These are phyloP conservation scores for Gymnoscelis rufifasciata DNA, from an alignment of 2,888 invertebrate species.

Conservation along the genomic window DNA sequence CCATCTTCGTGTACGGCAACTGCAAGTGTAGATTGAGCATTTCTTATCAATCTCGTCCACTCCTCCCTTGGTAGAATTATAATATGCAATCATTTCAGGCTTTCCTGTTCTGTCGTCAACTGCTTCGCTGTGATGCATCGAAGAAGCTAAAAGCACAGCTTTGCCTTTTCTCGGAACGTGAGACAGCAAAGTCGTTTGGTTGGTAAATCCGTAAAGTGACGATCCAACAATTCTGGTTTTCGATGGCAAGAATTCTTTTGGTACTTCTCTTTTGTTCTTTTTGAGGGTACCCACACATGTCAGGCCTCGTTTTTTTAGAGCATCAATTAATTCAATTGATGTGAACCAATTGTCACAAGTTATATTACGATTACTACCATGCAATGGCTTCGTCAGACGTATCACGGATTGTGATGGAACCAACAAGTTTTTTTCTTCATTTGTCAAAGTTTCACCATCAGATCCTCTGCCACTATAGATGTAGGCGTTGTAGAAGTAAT, in stretches of 20 bases:
- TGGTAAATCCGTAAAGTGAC: background rate
- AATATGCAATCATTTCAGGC: constrained; percentile 18
- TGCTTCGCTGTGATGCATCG: constrained; percentile 13
- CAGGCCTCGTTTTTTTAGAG: background rate
- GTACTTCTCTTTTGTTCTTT: constrained; percentile 1
- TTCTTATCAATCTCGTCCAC: constrained; percentile 21
- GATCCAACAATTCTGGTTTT: background rate
- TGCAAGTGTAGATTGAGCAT: constrained; percentile 14
- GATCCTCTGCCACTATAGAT: background rate
- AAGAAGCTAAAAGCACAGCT: constrained; percentile 16
- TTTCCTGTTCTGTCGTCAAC: constrained; percentile 16
- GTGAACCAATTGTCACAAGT: background rate
- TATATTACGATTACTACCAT: background rate
- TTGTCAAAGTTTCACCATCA: background rate
- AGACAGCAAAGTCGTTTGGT: background rate
- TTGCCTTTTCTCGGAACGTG: constrained; percentile 20
- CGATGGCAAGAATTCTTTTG: background rate
- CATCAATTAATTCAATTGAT: background rate
- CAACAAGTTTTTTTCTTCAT: background rate
- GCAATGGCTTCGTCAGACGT: background rate
- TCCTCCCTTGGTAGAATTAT: constrained; percentile 20
- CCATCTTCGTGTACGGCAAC: constrained; percentile 16
- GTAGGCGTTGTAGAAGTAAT: background rate
- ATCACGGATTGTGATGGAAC: background rate
- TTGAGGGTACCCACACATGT: background rate